phyloP scores from a whole-genome alignment of 2,113 vertebrate genomes.

The Orycteropus afer region DNA sequence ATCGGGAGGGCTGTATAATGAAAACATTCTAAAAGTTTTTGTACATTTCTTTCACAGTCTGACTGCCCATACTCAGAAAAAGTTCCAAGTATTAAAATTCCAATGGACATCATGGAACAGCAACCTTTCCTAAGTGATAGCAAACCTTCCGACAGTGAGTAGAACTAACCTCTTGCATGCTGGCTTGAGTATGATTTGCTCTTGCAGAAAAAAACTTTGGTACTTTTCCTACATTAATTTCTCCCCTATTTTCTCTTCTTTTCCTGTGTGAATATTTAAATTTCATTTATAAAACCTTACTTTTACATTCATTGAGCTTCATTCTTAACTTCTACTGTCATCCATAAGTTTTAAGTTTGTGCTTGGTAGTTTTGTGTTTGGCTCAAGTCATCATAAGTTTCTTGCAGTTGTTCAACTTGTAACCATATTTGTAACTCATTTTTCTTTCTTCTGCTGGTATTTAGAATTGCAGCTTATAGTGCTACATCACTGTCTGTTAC shows the following conservation, averaged over 20 bases:
- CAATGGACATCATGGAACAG: constrained; percentile 99
- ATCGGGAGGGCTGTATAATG: not conserved
- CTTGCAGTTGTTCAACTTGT: constrained; percentile 43
- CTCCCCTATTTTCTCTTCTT: constrained; percentile 4
- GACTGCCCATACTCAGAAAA: constrained; percentile 98
- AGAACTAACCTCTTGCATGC: constrained; percentile 86
- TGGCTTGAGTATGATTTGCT: constrained; percentile 81
- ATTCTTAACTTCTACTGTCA: constrained; percentile 71
- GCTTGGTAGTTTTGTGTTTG: constrained; percentile 50
- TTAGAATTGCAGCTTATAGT: constrained; percentile 71
- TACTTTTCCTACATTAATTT: constrained; percentile 9
- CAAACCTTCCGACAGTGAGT: constrained; percentile 98
- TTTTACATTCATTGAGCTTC: constrained; percentile 70
- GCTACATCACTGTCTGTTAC: constrained; percentile 71
- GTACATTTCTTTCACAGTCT: constrained; percentile 94
- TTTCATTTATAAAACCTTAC: constrained; percentile 44
- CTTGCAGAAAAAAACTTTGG: constrained; percentile 30
- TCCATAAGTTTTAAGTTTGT: constrained; percentile 55
- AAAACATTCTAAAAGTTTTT: constrained; percentile 85
- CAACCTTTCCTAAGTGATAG: constrained; percentile 98
- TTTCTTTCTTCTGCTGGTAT: constrained; percentile 36
- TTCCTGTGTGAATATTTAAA: constrained; percentile 58
- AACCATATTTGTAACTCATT: constrained; percentile 26
- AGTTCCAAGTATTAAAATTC: constrained; percentile 99
- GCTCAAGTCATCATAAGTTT: not conserved